Conservation (phyloP, 1,140 invertebrate genomes). For the Solen grandis region DNA sequence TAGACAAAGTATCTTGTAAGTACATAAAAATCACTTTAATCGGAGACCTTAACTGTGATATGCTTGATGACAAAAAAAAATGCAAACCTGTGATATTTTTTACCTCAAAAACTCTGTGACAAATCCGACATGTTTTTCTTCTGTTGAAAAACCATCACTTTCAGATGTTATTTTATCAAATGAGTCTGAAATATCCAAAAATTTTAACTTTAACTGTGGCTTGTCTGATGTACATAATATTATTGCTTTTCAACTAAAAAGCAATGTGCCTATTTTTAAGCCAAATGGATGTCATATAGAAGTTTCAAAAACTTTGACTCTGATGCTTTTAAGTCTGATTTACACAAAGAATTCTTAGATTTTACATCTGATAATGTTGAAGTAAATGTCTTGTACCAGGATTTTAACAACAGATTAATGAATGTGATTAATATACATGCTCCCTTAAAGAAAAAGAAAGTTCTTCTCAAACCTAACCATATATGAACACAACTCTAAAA, state of each 20-base stretch:
- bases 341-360: neutral
- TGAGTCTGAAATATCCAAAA: neutral
- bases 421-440: no score
- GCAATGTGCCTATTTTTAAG: conserved; percentile 18
- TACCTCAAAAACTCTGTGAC: neutral
- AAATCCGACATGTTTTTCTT: neutral
- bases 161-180: conserved; percentile 2
- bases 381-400: no score
- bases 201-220: conserved; percentile 1
- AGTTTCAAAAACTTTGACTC: conserved; percentile 18
- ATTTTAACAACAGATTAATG: no score
- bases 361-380: neutral
- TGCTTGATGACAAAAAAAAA: conserved; percentile 34
- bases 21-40: conserved; percentile 14
- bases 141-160: neutral
- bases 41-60: conserved; percentile 40
- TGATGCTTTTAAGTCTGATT: neutral
- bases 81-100: conserved; percentile 46
- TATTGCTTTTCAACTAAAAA: conserved; percentile 19
- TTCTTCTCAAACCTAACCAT: neutral
- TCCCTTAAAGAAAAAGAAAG: conserved; percentile 2
- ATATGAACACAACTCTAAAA: conserved; percentile 5
- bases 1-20: conserved; percentile 4
- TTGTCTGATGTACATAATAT: conserved; percentile 1
- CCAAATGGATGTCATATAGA: conserved; percentile 8